phyloP scores from a whole-genome alignment of 2,113 vertebrate species.

The Arizona elegans region DNA sequence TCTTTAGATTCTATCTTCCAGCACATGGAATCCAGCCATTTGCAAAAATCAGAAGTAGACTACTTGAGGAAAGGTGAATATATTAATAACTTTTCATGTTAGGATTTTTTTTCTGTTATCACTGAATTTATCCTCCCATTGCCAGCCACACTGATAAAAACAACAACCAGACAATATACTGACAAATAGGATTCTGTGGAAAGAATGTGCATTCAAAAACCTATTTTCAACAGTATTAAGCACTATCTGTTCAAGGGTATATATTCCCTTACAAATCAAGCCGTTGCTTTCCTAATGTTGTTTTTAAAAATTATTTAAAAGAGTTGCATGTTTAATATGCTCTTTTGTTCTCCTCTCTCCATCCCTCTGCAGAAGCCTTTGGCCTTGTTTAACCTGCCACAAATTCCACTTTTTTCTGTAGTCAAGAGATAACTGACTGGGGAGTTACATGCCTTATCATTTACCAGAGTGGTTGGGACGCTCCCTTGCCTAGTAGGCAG shows the following conservation, averaged over 20 bases:
- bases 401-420: neutral
- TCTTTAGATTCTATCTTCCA: constrained; percentile 6
- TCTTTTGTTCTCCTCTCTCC: neutral
- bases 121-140: neutral
- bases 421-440: neutral
- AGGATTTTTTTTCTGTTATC: neutral
- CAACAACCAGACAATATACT: neutral
- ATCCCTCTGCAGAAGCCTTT: neutral
- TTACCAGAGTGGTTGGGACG: neutral
- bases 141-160: neutral
- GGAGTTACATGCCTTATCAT: neutral
- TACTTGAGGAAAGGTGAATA: neutral
- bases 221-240: neutral
- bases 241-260: neutral
- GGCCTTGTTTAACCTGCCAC: neutral
- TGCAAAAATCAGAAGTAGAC: constrained; percentile 11
- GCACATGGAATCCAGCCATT: constrained; percentile 3
- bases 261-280: neutral
- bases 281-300: neutral
- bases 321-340: neutral
- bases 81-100: neutral
- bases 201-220: neutral
- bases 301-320: neutral
- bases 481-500: neutral
- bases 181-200: neutral